Evolutionary conservation across 2,113 vertebrate genomes (phyloP), one percentile per base, ranked within the genome.

Genomic region (Glaucomys volans): DNA sequence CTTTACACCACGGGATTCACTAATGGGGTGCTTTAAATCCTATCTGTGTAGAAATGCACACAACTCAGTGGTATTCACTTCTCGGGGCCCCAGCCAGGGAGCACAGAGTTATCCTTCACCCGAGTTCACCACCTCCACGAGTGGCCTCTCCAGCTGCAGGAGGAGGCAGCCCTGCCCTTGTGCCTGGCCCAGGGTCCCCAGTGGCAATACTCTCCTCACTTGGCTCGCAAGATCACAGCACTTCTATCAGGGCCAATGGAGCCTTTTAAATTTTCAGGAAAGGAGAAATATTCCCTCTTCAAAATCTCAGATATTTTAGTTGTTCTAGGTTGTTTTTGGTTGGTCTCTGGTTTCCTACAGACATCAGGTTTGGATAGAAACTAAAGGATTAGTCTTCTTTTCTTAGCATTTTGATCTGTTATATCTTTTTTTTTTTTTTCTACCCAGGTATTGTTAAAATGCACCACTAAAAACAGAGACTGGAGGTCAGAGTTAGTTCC

Each of bases 131-230:
- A n/a, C n/a, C 24, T 47, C 4, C 10, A 13, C 8, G 11, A 30
- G 64, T 17, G 4, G 90, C 57, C 57, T 12, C 50, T 81, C 54
- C 79, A 37, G 57, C 26, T 50, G 47, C 7, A 22, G 80, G 0
- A 0, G 20, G 20, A 17, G 5, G 10, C 10, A 3, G 8, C 20
- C 13, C 47, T 50, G 24, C 44, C 5, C 14, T 9, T 52, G 10
- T 52, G 12, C 11, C 40, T 2, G 5, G 5, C 3, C 11, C 28
- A 77, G 9, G 37, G 54, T 1, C 1, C 6, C 40, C 14, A 12
- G 4, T 20, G 47, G 28, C 64, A 17, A 17, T 42, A 67, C n/a
- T 57, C 18, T 57, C 35, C 11, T 28, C 44, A n/a, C 26, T 82
- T 71, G 22, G 57, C 17, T 37, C 24, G 8, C 47, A 69, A 35